Evolutionary conservation across 35 echinoderm and acorn worm species (phyloP).

Genomic region (Eucidaris tribuloides): DNA sequence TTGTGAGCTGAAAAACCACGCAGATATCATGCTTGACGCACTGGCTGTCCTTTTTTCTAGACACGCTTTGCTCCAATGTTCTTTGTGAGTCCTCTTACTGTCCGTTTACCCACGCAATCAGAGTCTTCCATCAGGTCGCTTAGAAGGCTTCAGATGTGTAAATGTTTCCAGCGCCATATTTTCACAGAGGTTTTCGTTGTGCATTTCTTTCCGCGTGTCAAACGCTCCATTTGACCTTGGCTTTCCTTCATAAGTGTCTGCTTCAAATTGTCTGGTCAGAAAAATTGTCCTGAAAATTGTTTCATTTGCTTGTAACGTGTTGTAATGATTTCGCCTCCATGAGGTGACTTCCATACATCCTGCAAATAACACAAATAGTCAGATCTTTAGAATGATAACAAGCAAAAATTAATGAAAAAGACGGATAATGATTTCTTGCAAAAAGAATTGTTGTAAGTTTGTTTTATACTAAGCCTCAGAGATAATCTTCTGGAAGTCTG

Average conservation of each 20-base stretch:
- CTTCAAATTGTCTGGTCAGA: slow-evolving; percentile 46
- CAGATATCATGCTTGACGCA: slow-evolving; percentile 27
- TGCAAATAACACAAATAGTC: too few species aligned
- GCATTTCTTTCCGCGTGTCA: slow-evolving; percentile 28
- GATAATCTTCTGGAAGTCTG: slow-evolving; percentile 25
- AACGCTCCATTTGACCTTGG: slow-evolving; percentile 41
- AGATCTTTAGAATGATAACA: too few species aligned
- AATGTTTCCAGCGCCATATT: slow-evolving; percentile 50
- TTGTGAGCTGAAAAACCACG: slow-evolving; percentile 31
- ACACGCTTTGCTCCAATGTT: slow-evolving; percentile 28
- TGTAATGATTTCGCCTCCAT: slow-evolving; percentile 6
- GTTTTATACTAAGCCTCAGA: slow-evolving; percentile 16
- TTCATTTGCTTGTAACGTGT: slow-evolving; percentile 18
- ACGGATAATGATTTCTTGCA: not conserved
- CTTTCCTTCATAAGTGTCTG: slow-evolving; percentile 37
- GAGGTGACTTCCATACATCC: slow-evolving; percentile 3
- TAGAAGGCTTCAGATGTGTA: slow-evolving; percentile 56
- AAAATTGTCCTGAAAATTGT: slow-evolving; percentile 52
- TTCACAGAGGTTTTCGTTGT: not conserved
- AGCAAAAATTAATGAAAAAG: not conserved
- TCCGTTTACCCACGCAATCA: slow-evolving; percentile 32
- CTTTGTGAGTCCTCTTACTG: slow-evolving; percentile 39
- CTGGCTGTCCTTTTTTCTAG: slow-evolving; percentile 31
- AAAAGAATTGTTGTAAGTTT: not conserved
- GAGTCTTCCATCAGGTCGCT: slow-evolving; percentile 55